Conservation (phyloP, 2,797 vertebrate genomes). For the Serranus cabrilla region DNA sequence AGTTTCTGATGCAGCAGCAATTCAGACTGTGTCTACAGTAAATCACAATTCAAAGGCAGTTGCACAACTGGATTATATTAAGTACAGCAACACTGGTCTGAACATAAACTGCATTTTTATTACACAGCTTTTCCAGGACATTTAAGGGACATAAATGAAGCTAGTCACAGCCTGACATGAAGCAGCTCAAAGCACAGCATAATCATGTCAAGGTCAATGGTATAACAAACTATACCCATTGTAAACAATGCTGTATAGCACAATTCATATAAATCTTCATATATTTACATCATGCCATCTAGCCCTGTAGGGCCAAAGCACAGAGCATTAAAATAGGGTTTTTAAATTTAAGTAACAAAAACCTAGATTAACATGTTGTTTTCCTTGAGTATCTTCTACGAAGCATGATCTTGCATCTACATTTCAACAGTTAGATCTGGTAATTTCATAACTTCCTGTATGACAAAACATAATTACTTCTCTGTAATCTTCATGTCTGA, state of each 20-base stretch:
- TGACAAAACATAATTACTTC: constrained; percentile 23
- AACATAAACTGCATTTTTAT: not conserved
- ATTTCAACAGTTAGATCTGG: not conserved
- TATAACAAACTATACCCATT: not conserved
- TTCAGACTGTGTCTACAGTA: not conserved
- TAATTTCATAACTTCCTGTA: constrained; percentile 47
- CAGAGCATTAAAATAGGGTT: not conserved
- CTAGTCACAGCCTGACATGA: not conserved
- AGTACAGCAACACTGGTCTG: not conserved
- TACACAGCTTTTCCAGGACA: not conserved
- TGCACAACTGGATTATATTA: not conserved
- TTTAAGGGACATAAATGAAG: constrained; percentile 1
- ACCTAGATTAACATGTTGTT: not conserved
- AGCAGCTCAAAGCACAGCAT: not conserved
- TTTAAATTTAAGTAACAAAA: not conserved
- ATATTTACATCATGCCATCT: too few relatives aligned
- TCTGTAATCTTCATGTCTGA: constrained; percentile 1
- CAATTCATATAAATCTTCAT: not conserved
- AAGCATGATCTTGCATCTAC: not conserved
- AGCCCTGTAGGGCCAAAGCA: not conserved
- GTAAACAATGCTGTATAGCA: not conserved
- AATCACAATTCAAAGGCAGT: not conserved
- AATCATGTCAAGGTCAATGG: not conserved
- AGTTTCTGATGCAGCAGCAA: constrained; percentile 15
- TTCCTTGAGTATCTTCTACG: not conserved